Base-by-base conservation (phyloP, 1,140 invertebrate species). In the Diorhabda elongata region DNA sequence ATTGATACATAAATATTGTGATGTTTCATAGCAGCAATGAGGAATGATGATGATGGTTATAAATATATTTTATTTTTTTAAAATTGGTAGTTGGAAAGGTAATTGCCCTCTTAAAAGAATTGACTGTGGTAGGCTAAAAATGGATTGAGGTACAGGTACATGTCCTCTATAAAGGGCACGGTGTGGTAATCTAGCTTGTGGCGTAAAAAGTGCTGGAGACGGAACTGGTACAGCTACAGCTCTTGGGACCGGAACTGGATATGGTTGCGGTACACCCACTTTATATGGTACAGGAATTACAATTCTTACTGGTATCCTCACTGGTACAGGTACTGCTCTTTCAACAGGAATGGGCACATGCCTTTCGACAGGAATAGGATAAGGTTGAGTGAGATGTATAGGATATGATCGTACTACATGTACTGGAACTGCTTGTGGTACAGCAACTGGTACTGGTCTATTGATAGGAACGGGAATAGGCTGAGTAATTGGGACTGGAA, bases 321-420 rank as follows among this genome's bases (percentile, higher is more conserved):
- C 74, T 61, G 73, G 71, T 60, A 72, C 71, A 11, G 75, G 74
- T 41, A 74, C 72, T 65, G 70, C 70, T 73, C 64, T 78, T 8
- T 76, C 68, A 3, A 77, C 76, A 26, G 72, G 71, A 4, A 75
- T 62, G 0, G 82, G 83, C n/a, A 83, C 77, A 2, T 70, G 76
- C 69, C 81, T 84, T 42, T 83, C 83, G 0, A 86, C 82, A 3
- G 78, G 77, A 4, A 83, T 81, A 42, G 85, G 83, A 66, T 84
- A 85, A 3, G 85, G 85, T 74, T 83, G 83, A 0, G 79, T 74
- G 4, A 86, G 76, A 66, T 83, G 82, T 3, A 84, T 81, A n/a
- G 83, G 83, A 63, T 75, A 74, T 6, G 77, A 74, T 61, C 75
- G 74, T 60, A 77, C 77, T 11, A 80, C 79, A 58, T 75, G 76